Evolutionary conservation across 2,888 invertebrate species (phyloP), one percentile per base, ranked within the genome.

Genomic region (Sinelater perroti): DNA sequence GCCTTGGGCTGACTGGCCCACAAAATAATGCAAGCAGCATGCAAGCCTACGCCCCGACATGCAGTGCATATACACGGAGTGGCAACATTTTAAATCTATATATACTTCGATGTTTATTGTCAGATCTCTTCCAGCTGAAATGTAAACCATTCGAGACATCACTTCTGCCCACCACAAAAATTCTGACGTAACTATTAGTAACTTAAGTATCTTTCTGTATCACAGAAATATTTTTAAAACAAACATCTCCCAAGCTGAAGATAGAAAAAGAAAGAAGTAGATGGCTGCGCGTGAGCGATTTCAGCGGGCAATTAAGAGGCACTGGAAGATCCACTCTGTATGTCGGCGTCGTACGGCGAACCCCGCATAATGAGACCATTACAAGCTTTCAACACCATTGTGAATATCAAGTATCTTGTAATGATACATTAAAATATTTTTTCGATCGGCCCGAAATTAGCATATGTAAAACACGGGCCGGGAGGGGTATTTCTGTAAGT

Each of bases 361-460:
- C 51, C 45, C 47, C 21, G 35, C 28, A 51, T 56, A 60, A 61
- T 61, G 53, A 50, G 53, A 42, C 52, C 56, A 61, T 59, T 61
- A 60, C 52, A 60, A 54, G 55, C 62, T 54, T 61, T 62, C 62
- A 64, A 57, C 64, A 57, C 56, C 42, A 40, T 53, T 55, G 50
- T 62, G 60, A 59, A 62, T 61, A 57, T 58, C 55, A 60, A 63
- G 58, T 58, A 63, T 50, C 56, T 49, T 52, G 50, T 52, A 60
- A 60, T 56, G 58, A 58, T 50, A 38, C 51, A 56, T 63, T 63
- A 56, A 63, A 59, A 60, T 56, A 56, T 52, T 61, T 63, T 63
- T 63, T 59, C 55, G 33, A 60, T 61, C 53, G 49, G 53, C 50
- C 45, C 40, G 10, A 40, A 52, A 61, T 61, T 63, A 59, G 58